Conservation (phyloP, 2,113 vertebrate species). For the Paraplagusia blochii region DNA sequence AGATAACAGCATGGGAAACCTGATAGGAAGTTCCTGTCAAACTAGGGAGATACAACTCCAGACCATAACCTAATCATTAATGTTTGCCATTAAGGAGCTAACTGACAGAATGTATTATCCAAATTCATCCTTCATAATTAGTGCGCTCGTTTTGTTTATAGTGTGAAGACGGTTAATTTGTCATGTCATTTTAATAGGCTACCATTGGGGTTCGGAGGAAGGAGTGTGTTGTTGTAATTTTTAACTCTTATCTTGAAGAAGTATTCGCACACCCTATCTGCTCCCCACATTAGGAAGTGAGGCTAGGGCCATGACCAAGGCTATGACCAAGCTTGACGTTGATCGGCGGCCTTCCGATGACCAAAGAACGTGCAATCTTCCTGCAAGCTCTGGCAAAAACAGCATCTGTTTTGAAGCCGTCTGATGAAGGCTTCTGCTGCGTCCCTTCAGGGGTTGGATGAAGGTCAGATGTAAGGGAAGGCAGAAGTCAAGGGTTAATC, state of each 20-base stretch:
- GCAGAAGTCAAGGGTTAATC: constrained; percentile 52
- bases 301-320: too few relatives aligned
- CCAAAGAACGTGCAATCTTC: constrained; percentile 17
- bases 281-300: too few relatives aligned
- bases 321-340: too few relatives aligned
- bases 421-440: constrained; percentile 44
- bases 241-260: too few relatives aligned
- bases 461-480: constrained; percentile 46
- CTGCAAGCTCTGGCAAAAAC: constrained; percentile 29
- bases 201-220: constrained; percentile 35
- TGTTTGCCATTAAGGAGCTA: constrained; percentile 9
- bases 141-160: constrained; percentile 38
- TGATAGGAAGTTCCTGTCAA: constrained; percentile 42
- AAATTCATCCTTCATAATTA: constrained; percentile 55
- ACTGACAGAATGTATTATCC: constrained; percentile 33
- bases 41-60: constrained; percentile 39
- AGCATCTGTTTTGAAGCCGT: constrained; percentile 5
- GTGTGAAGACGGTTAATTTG: constrained; percentile 41
- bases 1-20: constrained; percentile 58
- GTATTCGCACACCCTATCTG: too few relatives aligned
- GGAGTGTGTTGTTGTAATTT: constrained; percentile 12
- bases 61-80: constrained; percentile 28
- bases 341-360: too few relatives aligned
- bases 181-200: constrained; percentile 52
- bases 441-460: constrained; percentile 19